Percentiles rank a stretch among this genome's conserved stretches.
phyloP scores from a whole-genome alignment of 2,888 invertebrate species.

The Trissolcus japonicus region DNA sequence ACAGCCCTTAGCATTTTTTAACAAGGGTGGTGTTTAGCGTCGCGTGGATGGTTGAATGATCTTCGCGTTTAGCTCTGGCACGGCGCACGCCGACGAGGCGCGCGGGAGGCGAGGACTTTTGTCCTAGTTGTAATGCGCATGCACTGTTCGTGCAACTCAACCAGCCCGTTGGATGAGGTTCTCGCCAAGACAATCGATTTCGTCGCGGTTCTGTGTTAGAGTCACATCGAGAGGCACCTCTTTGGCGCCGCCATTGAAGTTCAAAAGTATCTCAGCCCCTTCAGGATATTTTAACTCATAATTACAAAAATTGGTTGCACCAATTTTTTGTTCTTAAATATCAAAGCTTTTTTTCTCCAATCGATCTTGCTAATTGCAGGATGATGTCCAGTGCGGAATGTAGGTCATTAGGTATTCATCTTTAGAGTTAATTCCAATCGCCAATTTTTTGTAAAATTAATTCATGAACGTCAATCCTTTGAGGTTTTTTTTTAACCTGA shows the following conservation, averaged over 20 bases:
- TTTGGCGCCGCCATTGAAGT: constrained; percentile 53
- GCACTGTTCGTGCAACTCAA: constrained; percentile 54
- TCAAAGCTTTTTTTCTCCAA: too few relatives aligned
- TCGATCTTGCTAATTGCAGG: too few relatives aligned
- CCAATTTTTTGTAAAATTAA: too few relatives aligned
- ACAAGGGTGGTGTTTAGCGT: constrained; percentile 44
- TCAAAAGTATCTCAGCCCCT: constrained; percentile 35
- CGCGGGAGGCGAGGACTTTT: constrained; percentile 47
- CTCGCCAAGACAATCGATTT: constrained; percentile 58
- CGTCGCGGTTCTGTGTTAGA: constrained; percentile 46
- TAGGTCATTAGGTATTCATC: too few relatives aligned
- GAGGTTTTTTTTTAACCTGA: too few relatives aligned
- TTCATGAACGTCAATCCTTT: too few relatives aligned
- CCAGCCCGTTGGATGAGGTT: constrained; percentile 50
- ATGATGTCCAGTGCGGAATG: too few relatives aligned
- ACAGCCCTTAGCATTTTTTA: constrained; percentile 33
- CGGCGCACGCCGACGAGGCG: constrained; percentile 29
- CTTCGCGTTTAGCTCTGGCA: constrained; percentile 32
- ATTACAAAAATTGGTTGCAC: background rate
- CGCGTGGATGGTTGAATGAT: constrained; percentile 44
- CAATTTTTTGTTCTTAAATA: too few relatives aligned
- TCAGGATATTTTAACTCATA: background rate
- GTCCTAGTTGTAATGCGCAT: constrained; percentile 60
- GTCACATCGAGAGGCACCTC: constrained; percentile 39
- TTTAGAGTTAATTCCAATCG: too few relatives aligned